Evolutionary conservation across 2,888 invertebrate genomes (phyloP).

Genomic region (Exephanes ischioxanthus): DNA sequence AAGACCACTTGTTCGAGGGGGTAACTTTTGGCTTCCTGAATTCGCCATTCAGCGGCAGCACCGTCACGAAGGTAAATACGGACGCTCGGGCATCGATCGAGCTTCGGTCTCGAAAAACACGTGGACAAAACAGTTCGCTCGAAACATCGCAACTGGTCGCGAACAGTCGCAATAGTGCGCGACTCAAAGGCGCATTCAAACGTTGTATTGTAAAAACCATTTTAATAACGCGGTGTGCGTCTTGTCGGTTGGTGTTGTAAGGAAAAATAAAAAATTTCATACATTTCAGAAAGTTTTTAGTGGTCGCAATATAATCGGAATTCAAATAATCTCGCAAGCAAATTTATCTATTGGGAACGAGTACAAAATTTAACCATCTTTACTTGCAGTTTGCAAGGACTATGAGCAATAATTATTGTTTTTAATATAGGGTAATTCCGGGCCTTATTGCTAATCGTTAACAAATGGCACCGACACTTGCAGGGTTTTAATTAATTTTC

Average conservation of each 20-base stretch:
- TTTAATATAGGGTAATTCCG: not conserved
- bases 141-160: conserved; percentile 72
- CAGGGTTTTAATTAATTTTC: no score
- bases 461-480: no score
- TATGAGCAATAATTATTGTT: not conserved
- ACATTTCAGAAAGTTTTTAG: not conserved
- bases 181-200: conserved; percentile 12
- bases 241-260: conserved; percentile 7
- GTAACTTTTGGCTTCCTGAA: conserved; percentile 40
- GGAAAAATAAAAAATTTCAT: not conserved
- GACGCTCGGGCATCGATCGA: conserved; percentile 63
- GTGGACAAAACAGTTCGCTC: conserved; percentile 74
- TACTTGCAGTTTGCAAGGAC: not conserved
- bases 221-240: conserved; percentile 1
- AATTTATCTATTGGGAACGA: not conserved
- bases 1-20: conserved; percentile 10
- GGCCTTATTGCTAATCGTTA: not conserved
- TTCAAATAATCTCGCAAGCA: not conserved
- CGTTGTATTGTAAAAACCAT: not conserved
- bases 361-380: not conserved
- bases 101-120: conserved; percentile 70
- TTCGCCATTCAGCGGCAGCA: conserved; percentile 61
- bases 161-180: conserved; percentile 45
- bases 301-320: not conserved
- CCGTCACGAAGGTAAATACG: conserved; percentile 56